These are phyloP conservation scores for Cephus nigrinus DNA, from an alignment of 2,888 invertebrate genomes.

Conservation along the genomic window DNA sequence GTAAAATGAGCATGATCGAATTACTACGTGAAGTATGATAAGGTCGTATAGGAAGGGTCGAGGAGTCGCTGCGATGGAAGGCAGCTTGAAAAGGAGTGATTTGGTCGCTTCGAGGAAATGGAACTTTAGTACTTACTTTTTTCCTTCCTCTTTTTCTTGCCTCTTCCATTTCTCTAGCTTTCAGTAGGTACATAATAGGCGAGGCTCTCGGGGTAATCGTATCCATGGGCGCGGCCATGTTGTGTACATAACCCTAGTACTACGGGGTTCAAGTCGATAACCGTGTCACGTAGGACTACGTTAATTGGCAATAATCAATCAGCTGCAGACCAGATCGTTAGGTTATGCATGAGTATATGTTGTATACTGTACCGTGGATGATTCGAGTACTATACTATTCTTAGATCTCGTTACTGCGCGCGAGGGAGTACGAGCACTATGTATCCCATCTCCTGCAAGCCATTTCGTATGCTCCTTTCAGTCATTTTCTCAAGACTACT, in stretches of 20 bases:
- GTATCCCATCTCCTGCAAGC: neutral
- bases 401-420: neutral
- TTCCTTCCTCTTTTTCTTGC: neutral
- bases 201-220: neutral
- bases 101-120: neutral
- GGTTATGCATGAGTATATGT: neutral
- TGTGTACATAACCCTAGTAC: neutral
- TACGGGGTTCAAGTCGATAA: neutral
- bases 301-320: slow-evolving; percentile 50
- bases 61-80: neutral
- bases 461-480: neutral
- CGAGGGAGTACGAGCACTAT: neutral
- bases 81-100: neutral
- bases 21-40: neutral
- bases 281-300: slow-evolving; percentile 25
- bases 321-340: neutral
- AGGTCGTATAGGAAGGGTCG: neutral
- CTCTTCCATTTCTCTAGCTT: neutral
- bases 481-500: neutral
- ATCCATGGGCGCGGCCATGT: neutral
- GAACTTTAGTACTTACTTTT: neutral
- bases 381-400: neutral
- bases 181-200: neutral
- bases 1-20: neutral
- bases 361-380: neutral